A percentile compares a stretch with the other conserved stretches of the same genome.
Evolutionary conservation across 2,888 invertebrate genomes (phyloP).

Genomic region (Globia sparganii): DNA sequence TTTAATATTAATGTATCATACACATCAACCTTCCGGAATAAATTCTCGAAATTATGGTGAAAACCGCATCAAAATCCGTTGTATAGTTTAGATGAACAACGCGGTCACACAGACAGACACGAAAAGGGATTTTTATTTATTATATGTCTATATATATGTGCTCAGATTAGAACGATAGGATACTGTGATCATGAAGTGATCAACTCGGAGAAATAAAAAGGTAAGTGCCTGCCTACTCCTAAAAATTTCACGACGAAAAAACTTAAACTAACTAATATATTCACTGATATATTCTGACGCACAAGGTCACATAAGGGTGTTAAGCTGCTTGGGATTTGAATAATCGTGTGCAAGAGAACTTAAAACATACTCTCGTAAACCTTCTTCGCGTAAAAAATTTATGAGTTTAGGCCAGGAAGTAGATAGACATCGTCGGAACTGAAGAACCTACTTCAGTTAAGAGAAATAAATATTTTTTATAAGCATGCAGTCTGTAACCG

Average conservation of each 20-base stretch:
- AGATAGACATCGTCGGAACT: not conserved
- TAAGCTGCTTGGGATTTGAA: conserved; percentile 52
- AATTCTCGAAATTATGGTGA: no score
- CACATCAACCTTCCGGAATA: no score
- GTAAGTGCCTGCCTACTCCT: no score
- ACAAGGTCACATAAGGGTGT: conserved; percentile 32
- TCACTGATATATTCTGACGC: conserved; percentile 23
- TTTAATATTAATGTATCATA: no score
- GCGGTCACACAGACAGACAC: no score
- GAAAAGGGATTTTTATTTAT: no score
- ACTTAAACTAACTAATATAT: no score
- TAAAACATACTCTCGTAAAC: conserved; percentile 3
- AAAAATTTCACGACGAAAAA: not conserved
- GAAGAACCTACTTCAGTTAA: not conserved
- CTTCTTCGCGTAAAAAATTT: not conserved
- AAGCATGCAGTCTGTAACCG: not conserved
- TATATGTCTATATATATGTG: not conserved
- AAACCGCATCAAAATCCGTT: no score
- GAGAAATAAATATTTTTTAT: not conserved
- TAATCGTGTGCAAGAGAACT: conserved; percentile 48
- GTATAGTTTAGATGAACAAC: no score
- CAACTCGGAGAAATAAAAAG: not conserved
- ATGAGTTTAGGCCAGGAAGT: not conserved
- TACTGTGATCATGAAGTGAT: not conserved
- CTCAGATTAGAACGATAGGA: not conserved